phyloP scores from a whole-genome alignment of 1,140 invertebrate species.

The Pemphigus obesinymphae region DNA sequence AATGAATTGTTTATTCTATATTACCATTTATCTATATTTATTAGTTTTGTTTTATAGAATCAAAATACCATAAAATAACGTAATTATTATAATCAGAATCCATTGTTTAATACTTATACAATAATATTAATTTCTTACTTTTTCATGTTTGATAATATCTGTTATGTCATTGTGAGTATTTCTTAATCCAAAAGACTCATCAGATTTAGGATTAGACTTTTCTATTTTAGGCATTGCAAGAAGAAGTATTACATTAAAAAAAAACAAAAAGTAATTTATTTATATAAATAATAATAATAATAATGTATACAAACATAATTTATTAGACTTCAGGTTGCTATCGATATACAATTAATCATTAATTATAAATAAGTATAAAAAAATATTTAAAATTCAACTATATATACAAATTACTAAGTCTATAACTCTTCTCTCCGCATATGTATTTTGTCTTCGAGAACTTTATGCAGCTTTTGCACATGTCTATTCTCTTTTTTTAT shows the following conservation, averaged over 20 bases:
- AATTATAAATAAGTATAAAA: neutral
- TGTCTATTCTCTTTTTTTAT: slow-evolving; percentile 77
- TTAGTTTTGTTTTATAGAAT: no score
- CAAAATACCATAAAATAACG: no score
- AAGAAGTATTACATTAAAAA: neutral
- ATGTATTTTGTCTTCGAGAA: slow-evolving; percentile 69
- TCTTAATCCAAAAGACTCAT: neutral
- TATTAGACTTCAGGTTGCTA: neutral
- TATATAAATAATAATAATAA: neutral
- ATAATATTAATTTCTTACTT: neutral
- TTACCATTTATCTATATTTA: no score
- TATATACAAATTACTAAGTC: neutral
- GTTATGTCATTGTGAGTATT: neutral
- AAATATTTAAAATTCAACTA: neutral
- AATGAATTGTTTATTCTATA: no score
- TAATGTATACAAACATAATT: neutral
- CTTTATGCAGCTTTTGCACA: slow-evolving; percentile 79
- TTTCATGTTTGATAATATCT: slow-evolving; percentile 1
- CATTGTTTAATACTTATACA: no score
- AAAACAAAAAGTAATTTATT: slow-evolving; percentile 15
- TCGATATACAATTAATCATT: neutral
- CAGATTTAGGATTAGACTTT: neutral
- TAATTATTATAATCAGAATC: no score
- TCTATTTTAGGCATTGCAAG: neutral
- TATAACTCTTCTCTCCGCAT: slow-evolving; percentile 27